These are phyloP conservation scores for Epinotia brunnichana DNA, from an alignment of 2,888 invertebrate species.

Conservation along the genomic window DNA sequence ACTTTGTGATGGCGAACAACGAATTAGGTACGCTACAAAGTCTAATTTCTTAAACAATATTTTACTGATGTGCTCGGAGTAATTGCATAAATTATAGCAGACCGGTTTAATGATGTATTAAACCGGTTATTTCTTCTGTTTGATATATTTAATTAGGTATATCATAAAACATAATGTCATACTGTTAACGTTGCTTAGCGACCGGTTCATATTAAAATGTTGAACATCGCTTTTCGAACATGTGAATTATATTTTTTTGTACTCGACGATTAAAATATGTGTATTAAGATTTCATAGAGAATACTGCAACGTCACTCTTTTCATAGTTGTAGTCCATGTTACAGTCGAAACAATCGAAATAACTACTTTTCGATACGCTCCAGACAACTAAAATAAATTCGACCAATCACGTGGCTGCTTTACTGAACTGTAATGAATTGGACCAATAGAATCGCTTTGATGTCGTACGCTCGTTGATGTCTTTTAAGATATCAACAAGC, in stretches of 20 bases:
- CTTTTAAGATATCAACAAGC: too few species aligned
- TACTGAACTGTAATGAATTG: too few species aligned
- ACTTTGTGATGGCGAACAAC: not conserved
- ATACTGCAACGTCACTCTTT: too few species aligned
- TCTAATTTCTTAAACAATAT: conserved; percentile 16
- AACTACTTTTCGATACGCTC: too few species aligned
- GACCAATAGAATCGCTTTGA: too few species aligned
- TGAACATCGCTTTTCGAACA: conserved; percentile 15
- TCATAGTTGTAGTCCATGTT: too few species aligned
- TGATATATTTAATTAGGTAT: conserved; percentile 25
- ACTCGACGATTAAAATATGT: too few species aligned
- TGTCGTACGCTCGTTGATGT: too few species aligned
- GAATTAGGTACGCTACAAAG: not conserved
- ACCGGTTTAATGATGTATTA: conserved; percentile 24
- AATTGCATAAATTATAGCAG: conserved; percentile 30
- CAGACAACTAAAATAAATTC: too few species aligned
- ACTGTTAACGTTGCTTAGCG: conserved; percentile 35
- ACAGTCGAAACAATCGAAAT: too few species aligned
- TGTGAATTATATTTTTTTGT: conserved; percentile 36
- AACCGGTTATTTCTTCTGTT: conserved; percentile 40
- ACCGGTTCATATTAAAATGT: conserved; percentile 30
- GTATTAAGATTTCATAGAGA: too few species aligned
- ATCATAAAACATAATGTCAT: conserved; percentile 40
- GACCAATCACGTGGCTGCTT: too few species aligned
- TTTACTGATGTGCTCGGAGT: conserved; percentile 16